A percentile compares a stretch with the other conserved stretches of the same genome.
Evolutionary conservation across 2,888 invertebrate genomes (phyloP).

Genomic region (Ectemnius continuus): DNA sequence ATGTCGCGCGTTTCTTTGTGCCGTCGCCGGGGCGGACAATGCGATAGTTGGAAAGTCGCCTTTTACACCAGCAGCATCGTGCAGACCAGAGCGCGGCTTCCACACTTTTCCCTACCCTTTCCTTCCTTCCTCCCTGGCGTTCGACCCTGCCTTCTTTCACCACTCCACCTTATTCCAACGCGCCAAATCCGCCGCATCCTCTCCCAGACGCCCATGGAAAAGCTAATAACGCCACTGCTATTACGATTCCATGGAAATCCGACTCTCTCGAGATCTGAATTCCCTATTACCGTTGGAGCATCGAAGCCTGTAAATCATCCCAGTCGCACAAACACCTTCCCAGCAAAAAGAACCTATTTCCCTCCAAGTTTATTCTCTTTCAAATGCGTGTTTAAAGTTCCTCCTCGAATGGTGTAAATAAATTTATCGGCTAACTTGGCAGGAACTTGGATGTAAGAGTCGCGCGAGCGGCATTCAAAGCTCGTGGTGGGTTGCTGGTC

Average conservation of each 20-base stretch:
- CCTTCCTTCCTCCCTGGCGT: not conserved
- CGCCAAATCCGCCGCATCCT: not conserved
- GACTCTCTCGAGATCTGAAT: conserved; percentile 34
- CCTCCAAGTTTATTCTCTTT: no score
- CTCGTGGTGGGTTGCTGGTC: not conserved
- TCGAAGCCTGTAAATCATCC: no score
- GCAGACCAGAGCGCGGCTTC: conserved; percentile 31
- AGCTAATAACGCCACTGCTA: conserved; percentile 4
- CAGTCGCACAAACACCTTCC: no score
- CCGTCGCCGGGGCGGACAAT: conserved; percentile 56
- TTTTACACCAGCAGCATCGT: conserved; percentile 55
- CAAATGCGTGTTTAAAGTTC: no score
- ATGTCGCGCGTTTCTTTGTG: conserved; percentile 63
- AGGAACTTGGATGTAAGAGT: no score
- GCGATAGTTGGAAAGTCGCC: conserved; percentile 65
- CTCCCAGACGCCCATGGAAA: not conserved
- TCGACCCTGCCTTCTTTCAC: not conserved
- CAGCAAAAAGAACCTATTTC: no score
- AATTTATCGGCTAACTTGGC: no score
- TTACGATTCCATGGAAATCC: conserved; percentile 11
- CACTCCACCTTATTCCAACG: conserved; percentile 7
- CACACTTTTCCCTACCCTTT: conserved; percentile 24
- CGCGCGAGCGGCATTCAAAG: no score
- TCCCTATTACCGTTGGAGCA: conserved; percentile 10
- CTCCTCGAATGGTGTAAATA: no score